A percentile compares a stretch with the other conserved stretches of the same genome.
Conservation (phyloP, 2,797 vertebrate species). For the Epinephelus malabaricus region DNA sequence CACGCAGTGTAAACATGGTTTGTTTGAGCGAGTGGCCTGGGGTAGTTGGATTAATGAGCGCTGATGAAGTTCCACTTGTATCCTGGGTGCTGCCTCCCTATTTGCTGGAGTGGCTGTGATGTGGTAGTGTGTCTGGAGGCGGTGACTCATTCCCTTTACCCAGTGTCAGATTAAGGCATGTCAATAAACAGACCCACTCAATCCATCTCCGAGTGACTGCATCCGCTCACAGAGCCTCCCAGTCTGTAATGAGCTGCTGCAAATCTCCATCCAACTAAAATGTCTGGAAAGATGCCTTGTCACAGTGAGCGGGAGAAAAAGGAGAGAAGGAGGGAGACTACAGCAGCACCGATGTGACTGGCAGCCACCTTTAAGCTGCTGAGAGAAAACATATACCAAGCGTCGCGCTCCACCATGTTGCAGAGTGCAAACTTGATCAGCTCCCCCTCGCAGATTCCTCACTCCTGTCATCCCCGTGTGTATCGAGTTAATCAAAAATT, state of each 20-base stretch:
- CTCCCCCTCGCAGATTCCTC: constrained; percentile 20
- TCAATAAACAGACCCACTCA: constrained; percentile 89
- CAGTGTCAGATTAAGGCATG: constrained; percentile 89
- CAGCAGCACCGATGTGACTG: constrained; percentile 62
- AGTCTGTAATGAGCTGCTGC: constrained; percentile 87
- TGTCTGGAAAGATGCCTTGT: constrained; percentile 85
- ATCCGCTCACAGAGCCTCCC: constrained; percentile 80
- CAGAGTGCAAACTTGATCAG: constrained; percentile 36
- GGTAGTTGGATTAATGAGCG: constrained; percentile 84
- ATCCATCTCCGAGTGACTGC: constrained; percentile 86
- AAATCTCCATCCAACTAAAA: constrained; percentile 86
- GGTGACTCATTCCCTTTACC: constrained; percentile 85
- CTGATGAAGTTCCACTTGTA: constrained; percentile 87
- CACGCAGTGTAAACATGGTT: constrained; percentile 82
- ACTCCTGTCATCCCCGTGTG: constrained; percentile 22
- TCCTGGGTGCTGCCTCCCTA: constrained; percentile 72
- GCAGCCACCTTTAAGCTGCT: constrained; percentile 67
- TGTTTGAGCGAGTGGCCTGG: constrained; percentile 81
- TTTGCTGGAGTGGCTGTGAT: constrained; percentile 78
- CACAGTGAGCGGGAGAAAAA: constrained; percentile 69
- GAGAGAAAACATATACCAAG: constrained; percentile 43
- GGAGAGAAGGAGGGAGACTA: constrained; percentile 55
- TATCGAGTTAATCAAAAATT: constrained; percentile 53
- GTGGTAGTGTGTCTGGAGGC: constrained; percentile 78
- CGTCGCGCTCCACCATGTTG: constrained; percentile 21